Base-by-base conservation (phyloP, 2,888 invertebrate genomes). In the Volucella bombylans region DNA sequence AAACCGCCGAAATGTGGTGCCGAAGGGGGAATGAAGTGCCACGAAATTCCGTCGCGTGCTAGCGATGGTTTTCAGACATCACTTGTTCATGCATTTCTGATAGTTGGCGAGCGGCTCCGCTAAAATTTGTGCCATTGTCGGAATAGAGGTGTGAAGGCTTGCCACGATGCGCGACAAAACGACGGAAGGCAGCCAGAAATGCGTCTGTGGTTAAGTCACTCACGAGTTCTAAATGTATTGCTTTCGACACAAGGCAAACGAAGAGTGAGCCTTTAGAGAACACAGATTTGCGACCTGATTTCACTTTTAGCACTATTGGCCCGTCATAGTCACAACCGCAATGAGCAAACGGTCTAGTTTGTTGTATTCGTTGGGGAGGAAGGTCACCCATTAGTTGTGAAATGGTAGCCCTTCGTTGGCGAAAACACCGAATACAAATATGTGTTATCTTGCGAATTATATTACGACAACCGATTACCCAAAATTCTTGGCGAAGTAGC, bases 121-220 rank as follows among this genome's bases (percentile, higher is more conserved):
- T 1, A 1, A 18, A 18, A 18, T 18, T 18, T 18, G 18, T 18
- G 18, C 18, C 18, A 3, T 38, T 57, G 12, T 57, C 55, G 8
- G 55, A 38, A 9, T 59, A 59, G 4, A 67, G 14, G 18, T 39
- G 39, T 14, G 67, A 67, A 15, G 52, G 43, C 15, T 67, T 67
- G 11, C 49, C 54, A 15, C 67, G 67, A 6, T 39, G 67, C 12
- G 52, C 67, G 11, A 54, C 9, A 15, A 67, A 67, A 9, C 67
- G 67, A 10, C 54, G 52, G 43, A 68, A 31, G 12, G 67, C 67
- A 12, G 54, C 41, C 8, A 68, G 18, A 12, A 68, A 68, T 14
- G 67, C 54, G 31, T 68, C 67, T 9, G 54, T 68, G 8, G 54
- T 68, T 9, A 68, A 31, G 11, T 68, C 67, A 11, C 41, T 68